A percentile compares a stretch with the other conserved stretches of the same genome.
Evolutionary conservation across 2,888 invertebrate genomes (phyloP).

Genomic region (Magallana nippona): DNA sequence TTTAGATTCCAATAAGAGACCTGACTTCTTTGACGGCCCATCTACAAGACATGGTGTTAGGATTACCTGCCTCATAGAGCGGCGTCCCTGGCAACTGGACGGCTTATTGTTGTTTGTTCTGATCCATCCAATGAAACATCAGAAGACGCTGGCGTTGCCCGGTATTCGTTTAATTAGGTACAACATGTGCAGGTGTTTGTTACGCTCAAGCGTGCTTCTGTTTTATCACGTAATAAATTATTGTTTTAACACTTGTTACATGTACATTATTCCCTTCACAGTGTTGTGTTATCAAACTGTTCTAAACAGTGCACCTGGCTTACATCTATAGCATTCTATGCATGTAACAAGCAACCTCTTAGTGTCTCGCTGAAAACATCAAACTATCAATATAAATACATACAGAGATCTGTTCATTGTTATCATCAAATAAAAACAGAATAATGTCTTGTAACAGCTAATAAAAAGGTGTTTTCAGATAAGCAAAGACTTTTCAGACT

Average conservation of each 20-base stretch:
- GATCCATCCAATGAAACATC: no score
- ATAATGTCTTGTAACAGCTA: neutral
- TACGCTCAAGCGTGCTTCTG: neutral
- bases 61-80: no score
- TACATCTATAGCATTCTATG: neutral
- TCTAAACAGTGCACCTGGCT: conserved; percentile 1
- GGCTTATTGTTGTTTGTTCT: no score
- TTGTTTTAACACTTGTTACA: neutral
- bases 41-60: no score
- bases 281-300: neutral
- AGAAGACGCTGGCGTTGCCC: no score
- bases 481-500: no score
- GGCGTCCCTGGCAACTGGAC: no score
- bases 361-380: neutral
- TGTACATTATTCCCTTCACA: neutral
- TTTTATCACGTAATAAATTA: conserved; percentile 5
- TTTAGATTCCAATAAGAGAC: no score
- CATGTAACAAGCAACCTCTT: neutral
- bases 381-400: neutral
- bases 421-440: neutral
- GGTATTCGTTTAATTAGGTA: neutral
- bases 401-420: neutral
- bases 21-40: no score
- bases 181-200: neutral
- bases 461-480: neutral